Conservation (phyloP, 2,113 vertebrate species). For the Camelus bactrianus region DNA sequence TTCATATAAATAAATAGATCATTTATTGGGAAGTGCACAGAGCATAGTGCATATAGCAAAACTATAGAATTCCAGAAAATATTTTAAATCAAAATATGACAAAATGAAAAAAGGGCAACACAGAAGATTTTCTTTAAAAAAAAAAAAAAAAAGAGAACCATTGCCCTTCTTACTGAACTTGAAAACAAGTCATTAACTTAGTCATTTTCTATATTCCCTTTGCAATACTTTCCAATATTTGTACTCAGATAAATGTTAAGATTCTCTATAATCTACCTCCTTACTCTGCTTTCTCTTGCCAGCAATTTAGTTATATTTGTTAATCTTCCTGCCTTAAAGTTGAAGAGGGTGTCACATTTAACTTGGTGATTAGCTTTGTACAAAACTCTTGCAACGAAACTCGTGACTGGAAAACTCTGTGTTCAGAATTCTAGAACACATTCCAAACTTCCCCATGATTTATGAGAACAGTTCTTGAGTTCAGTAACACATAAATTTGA, state of each 20-base stretch:
- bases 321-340: neutral
- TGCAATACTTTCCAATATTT: slow-evolving; percentile 61
- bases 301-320: slow-evolving; percentile 49
- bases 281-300: slow-evolving; percentile 28
- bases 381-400: slow-evolving; percentile 41
- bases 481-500: neutral
- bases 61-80: slow-evolving; percentile 76
- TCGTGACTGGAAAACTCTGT: neutral
- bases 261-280: slow-evolving; percentile 50
- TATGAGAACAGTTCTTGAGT: neutral
- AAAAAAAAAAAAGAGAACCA: slow-evolving; percentile 31
- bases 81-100: slow-evolving; percentile 80
- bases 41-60: slow-evolving; percentile 68
- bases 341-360: slow-evolving; percentile 12
- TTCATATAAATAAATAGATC: slow-evolving; percentile 89
- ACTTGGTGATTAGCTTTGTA: slow-evolving; percentile 17
- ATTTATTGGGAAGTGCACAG: slow-evolving; percentile 82
- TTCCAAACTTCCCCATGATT: neutral
- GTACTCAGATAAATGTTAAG: slow-evolving; percentile 55
- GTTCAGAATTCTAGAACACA: neutral
- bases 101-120: slow-evolving; percentile 74
- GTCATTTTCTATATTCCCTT: slow-evolving; percentile 20
- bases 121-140: slow-evolving; percentile 70
- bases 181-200: slow-evolving; percentile 71
- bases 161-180: slow-evolving; percentile 35